Evolutionary conservation across 2,113 vertebrate genomes (phyloP).

Genomic region (Azemiops feae): DNA sequence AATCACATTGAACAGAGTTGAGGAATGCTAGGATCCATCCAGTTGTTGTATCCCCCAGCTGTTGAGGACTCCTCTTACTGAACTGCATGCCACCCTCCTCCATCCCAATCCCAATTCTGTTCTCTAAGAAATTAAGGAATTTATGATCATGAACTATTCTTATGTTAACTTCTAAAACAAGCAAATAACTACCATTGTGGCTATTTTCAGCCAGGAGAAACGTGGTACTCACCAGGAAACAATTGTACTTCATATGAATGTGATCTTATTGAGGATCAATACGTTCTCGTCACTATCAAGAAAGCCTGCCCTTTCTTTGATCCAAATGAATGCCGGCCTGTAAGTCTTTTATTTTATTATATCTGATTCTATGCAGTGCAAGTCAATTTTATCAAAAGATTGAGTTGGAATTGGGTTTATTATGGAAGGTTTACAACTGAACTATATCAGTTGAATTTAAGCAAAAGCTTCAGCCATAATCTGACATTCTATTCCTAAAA

Average conservation of each 20-base stretch:
- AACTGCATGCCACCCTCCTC: background rate
- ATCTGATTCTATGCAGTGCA: background rate
- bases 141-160: background rate
- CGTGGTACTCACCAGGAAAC: conserved; percentile 50
- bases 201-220: conserved; percentile 62
- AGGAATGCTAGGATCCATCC: background rate
- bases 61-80: background rate
- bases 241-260: conserved; percentile 65
- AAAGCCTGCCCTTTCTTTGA: conserved; percentile 49
- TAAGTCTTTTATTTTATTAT: conserved; percentile 45
- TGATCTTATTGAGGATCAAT: conserved; percentile 42
- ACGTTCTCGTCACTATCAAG: conserved; percentile 37
- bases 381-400: background rate
- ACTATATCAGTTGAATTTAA: background rate
- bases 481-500: background rate
- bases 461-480: background rate
- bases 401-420: background rate
- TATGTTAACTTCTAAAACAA: conserved; percentile 7
- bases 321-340: conserved; percentile 44
- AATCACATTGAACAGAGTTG: background rate
- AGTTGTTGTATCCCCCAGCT: background rate
- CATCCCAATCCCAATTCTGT: background rate
- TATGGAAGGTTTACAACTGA: background rate
- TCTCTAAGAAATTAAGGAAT: background rate
- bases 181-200: conserved; percentile 19